A percentile compares a stretch with the other conserved stretches of the same genome.
phyloP scores from a whole-genome alignment of 2,888 invertebrate genomes.

The Spodoptera littoralis region DNA sequence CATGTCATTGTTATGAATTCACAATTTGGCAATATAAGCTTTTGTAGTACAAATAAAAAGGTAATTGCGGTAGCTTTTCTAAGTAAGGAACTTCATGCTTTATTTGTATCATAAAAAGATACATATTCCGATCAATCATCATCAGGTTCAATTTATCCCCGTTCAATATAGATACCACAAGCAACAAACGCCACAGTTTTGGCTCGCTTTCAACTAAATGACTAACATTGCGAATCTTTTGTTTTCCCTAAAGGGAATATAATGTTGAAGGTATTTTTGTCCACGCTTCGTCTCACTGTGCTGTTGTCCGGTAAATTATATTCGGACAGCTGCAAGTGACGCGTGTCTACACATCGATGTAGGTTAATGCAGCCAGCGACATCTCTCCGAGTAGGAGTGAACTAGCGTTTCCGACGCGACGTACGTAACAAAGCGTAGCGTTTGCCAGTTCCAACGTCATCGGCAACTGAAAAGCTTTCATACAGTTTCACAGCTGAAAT shows the following conservation, averaged over 20 bases:
- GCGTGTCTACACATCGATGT: slow-evolving; percentile 69
- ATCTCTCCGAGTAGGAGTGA: slow-evolving; percentile 72
- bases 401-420: slow-evolving; percentile 63
- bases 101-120: no score
- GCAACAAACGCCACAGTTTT: slow-evolving; percentile 20
- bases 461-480: slow-evolving; percentile 11
- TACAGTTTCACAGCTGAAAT: background rate
- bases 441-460: slow-evolving; percentile 23
- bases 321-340: slow-evolving; percentile 74
- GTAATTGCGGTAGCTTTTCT: no score
- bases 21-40: no score
- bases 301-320: slow-evolving; percentile 72
- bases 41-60: no score
- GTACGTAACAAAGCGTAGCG: slow-evolving; percentile 30
- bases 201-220: slow-evolving; percentile 23
- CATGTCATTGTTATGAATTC: no score
- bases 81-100: no score
- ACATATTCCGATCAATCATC: no score
- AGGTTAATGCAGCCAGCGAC: slow-evolving; percentile 81
- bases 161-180: background rate
- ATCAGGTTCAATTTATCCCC: background rate
- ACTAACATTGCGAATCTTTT: slow-evolving; percentile 31
- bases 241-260: slow-evolving; percentile 42
- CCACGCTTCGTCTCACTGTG: slow-evolving; percentile 52
- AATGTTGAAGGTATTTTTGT: slow-evolving; percentile 33